Evolutionary conservation across 2,797 vertebrate genomes (phyloP).

Genomic region (Halcyon leucocephala): DNA sequence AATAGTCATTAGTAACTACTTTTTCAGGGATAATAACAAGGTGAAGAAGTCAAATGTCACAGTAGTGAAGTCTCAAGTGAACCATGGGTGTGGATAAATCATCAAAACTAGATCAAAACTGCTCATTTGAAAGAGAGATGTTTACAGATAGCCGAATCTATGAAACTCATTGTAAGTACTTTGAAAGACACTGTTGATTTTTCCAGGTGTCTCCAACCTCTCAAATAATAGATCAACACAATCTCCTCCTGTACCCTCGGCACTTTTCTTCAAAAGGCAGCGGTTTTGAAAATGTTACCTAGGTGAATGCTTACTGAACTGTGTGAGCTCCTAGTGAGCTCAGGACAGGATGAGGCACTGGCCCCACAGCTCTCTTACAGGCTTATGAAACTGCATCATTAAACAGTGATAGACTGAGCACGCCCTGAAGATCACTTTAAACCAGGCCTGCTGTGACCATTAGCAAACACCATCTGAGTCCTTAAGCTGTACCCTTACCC

Average conservation of each 20-base stretch:
- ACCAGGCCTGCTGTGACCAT: background rate
- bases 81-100: background rate
- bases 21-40: background rate
- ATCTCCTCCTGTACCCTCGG: background rate
- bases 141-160: background rate
- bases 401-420: background rate
- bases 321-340: background rate
- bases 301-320: background rate
- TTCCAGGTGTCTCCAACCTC: background rate
- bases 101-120: background rate
- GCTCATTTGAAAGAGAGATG: background rate
- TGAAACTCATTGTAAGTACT: background rate
- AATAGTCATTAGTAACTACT: background rate
- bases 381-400: background rate
- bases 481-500: background rate
- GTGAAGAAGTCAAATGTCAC: background rate
- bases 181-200: background rate
- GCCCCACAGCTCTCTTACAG: background rate
- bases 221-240: background rate
- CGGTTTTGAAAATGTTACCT: background rate
- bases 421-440: background rate
- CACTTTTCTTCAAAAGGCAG: background rate
- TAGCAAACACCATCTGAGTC: background rate
- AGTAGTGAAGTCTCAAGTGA: background rate
- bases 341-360: background rate